A percentile compares a stretch with the other conserved stretches of the same genome.
These are phyloP conservation scores for Agrotis clavis DNA, from an alignment of 2,888 invertebrate genomes.

Conservation along the genomic window DNA sequence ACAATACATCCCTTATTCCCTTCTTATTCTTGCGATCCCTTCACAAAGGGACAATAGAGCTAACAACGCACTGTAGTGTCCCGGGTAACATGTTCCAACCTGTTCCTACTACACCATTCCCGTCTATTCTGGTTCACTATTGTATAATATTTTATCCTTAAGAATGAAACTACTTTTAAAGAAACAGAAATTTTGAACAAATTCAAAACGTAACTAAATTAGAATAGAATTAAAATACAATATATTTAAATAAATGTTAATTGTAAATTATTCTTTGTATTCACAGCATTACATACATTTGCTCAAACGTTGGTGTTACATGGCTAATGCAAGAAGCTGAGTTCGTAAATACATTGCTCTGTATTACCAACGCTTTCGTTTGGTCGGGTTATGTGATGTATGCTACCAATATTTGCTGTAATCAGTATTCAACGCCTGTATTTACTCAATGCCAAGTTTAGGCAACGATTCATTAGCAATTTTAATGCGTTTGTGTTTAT, in stretches of 20 bases:
- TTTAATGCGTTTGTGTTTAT: constrained; percentile 84
- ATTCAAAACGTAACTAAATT: constrained; percentile 16
- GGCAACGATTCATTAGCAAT: constrained; percentile 86
- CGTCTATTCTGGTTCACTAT: constrained; percentile 15
- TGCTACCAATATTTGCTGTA: constrained; percentile 64
- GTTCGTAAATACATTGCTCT: constrained; percentile 50
- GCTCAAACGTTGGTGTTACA: constrained; percentile 48
- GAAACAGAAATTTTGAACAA: constrained; percentile 13
- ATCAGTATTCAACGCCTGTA: constrained; percentile 81
- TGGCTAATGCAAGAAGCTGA: constrained; percentile 23
- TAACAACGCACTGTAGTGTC: constrained; percentile 57
- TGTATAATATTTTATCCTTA: neutral
- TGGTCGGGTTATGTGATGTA: constrained; percentile 59
- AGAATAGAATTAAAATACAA: constrained; percentile 33
- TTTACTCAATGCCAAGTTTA: constrained; percentile 82
- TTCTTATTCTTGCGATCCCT: constrained; percentile 67
- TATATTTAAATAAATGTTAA: constrained; percentile 26
- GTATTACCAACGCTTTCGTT: constrained; percentile 59
- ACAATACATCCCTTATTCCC: constrained; percentile 70
- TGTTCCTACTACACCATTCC: constrained; percentile 58
- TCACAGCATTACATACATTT: constrained; percentile 46
- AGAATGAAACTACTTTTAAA: constrained; percentile 9
- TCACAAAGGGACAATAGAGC: constrained; percentile 65
- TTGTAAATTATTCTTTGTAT: constrained; percentile 46
- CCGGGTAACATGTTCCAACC: constrained; percentile 62